Conservation (phyloP, 1,140 invertebrate species). For the Melanaphis sacchari region DNA sequence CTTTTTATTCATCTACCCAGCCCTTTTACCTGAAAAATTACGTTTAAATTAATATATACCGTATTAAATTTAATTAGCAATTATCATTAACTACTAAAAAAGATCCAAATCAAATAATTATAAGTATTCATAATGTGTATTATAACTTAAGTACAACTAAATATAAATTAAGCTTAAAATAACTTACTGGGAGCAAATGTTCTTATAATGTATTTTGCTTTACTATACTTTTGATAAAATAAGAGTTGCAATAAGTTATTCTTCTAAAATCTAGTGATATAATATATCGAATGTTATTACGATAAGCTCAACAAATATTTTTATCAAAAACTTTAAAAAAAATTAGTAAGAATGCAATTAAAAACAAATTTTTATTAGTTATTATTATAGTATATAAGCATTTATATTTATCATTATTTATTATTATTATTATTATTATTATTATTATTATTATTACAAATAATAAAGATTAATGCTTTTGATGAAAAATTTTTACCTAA, state of each 20-base stretch:
- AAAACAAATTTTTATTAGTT: not conserved
- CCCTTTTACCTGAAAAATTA: not conserved
- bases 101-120: not conserved
- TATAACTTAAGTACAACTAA: not conserved
- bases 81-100: not conserved
- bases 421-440: not conserved
- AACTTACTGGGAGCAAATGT: not conserved
- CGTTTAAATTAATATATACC: not conserved
- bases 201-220: not conserved
- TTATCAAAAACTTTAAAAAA: not conserved
- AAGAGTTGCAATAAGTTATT: not conserved
- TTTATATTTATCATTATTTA: not conserved
- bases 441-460: not conserved
- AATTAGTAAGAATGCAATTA: not conserved
- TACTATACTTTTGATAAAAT: not conserved
- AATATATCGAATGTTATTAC: not conserved
- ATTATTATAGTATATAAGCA: not conserved
- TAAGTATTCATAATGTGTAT: not conserved
- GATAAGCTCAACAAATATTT: conserved; percentile 19
- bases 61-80: not conserved
- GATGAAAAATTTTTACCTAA: not conserved
- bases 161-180: not conserved
- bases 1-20: not conserved
- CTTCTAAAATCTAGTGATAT: not conserved
- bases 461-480: not conserved